phyloP scores from a whole-genome alignment of 2,113 vertebrate species.

The Psettodes erumei region DNA sequence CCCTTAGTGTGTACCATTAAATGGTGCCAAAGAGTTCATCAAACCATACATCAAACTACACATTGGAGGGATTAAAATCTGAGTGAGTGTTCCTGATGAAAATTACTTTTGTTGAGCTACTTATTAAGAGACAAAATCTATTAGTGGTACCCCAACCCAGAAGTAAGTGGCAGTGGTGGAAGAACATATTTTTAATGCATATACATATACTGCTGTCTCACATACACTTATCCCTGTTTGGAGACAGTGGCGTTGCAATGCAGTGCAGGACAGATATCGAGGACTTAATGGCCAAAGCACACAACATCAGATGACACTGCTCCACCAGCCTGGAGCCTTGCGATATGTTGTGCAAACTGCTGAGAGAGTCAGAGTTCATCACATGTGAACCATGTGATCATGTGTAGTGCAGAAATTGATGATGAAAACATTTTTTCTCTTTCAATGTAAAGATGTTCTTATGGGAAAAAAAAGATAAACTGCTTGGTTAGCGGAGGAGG shows the following conservation, averaged over 20 bases:
- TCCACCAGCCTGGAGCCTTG: neutral
- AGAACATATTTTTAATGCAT: neutral
- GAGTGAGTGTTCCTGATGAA: no score
- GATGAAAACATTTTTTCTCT: neutral
- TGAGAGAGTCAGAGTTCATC: neutral
- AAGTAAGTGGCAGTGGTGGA: neutral
- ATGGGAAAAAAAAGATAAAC: neutral
- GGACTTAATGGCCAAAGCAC: neutral
- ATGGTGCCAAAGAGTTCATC: no score
- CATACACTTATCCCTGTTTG: no score
- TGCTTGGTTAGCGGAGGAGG: neutral
- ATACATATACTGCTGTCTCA: no score
- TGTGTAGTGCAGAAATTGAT: neutral
- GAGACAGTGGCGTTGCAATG: neutral
- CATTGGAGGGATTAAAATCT: no score
- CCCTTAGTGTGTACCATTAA: no score
- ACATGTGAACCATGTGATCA: constrained; percentile 2
- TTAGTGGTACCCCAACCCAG: neutral
- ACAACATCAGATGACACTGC: neutral
- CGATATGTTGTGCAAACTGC: constrained; percentile 1
- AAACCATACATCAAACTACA: no score
- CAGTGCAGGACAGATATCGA: neutral
- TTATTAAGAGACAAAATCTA: neutral
- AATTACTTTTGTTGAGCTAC: no score
- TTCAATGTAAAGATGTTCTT: neutral